Evolutionary conservation across 2,797 vertebrate species (phyloP).

Genomic region (Danio aesculapii): DNA sequence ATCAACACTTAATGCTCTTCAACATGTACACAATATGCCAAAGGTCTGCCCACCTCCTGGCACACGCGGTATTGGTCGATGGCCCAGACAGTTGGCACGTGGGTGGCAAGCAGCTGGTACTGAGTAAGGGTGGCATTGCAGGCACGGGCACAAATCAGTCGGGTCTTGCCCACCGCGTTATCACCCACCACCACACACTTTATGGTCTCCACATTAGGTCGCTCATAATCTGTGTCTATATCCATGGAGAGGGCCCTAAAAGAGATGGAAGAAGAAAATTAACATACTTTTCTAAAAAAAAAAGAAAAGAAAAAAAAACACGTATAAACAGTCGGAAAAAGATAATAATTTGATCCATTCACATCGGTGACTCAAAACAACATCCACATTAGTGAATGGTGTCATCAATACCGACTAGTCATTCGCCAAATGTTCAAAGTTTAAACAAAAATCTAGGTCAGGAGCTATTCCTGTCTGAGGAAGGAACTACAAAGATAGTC

Average conservation of each 20-base stretch:
- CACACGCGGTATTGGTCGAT: conserved; percentile 94
- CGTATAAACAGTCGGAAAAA: not conserved
- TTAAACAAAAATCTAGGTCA: conserved; percentile 18
- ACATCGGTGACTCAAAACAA: conserved; percentile 18
- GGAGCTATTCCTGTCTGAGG: conserved; percentile 36
- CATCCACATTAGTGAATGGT: not conserved
- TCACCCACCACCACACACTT: conserved; percentile 94
- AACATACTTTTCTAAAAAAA: not conserved
- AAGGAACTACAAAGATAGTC: conserved; percentile 32
- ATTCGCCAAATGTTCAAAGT: conserved; percentile 45
- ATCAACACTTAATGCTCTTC: conserved; percentile 39
- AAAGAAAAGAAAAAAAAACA: too few species aligned
- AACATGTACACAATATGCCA: conserved; percentile 5
- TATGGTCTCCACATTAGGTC: conserved; percentile 94
- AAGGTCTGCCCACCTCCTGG: conserved; percentile 84
- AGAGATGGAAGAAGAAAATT: conserved; percentile 30
- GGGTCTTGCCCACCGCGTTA: conserved; percentile 92
- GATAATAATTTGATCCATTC: not conserved
- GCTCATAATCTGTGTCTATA: conserved; percentile 92
- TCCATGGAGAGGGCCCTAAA: conserved; percentile 88
- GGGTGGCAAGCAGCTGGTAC: conserved; percentile 93
- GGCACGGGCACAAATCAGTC: conserved; percentile 90
- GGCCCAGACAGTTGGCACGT: conserved; percentile 93
- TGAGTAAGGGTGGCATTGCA: conserved; percentile 94
- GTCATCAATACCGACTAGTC: conserved; percentile 17